Base-by-base conservation (phyloP, 2,888 invertebrate genomes). In the Palloptera scutellata region DNA sequence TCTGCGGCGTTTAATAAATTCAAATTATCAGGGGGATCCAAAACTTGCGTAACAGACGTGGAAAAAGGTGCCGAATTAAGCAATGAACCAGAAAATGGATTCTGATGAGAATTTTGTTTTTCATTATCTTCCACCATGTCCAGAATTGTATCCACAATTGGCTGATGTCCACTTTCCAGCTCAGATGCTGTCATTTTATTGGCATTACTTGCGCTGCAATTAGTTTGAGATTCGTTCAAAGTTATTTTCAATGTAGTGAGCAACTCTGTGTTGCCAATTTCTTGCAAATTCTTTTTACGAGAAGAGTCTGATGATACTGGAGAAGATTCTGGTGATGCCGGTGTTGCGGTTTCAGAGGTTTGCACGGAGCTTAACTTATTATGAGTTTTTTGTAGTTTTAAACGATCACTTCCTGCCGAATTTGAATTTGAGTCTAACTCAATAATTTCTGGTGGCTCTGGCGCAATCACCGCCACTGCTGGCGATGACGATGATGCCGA, bases 351-450 rank as follows among this genome's bases (percentile, higher is more conserved):
- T 13, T 64, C 15, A 13, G 69, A 53, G n/a, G 63, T n/a, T 11
- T 63, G 53, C 9, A 15, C 58, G 17, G 64, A 61, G 12, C 40
- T 62, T 58, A 55, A 57, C 11, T 59, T 42, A 15, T 40, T 30
- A 15, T 20, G 73, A 13, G 20, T 60, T 66, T 63, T 71, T 48
- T 72, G 67, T 41, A 61, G 55, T 65, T 67, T 69, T 10, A 58
- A 19, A 9, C 62, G 61, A 17, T 69, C 67, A 61, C 67, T 71
- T 30, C 73, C 75, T 1, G 68, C 75, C 0, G 82, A 80, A 68
- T 80, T 81, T 8, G 84, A 84, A 53, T 81, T 84, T 0, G 83
- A 83, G 72, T 83, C 83, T 59, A 83, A 73, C 71, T 83, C 83
- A 45, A 83, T 83, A 10, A 83, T 83, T 72, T 83, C 83, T 15